A percentile compares a stretch with the other conserved stretches of the same genome.
Conservation (phyloP, 1,140 invertebrate genomes). For the Lepidotrigona ventralis region DNA sequence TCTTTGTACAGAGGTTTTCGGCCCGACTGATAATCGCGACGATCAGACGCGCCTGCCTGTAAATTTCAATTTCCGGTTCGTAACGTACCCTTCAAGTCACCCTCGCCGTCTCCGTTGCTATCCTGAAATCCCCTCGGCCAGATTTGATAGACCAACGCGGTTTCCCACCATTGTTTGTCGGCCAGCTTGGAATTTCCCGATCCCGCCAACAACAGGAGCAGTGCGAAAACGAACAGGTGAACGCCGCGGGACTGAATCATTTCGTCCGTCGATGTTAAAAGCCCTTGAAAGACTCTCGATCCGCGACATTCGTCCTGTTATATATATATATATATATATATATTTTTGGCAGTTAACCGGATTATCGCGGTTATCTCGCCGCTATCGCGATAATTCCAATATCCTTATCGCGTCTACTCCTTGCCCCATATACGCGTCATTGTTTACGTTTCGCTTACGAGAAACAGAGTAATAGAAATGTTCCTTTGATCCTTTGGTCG, state of each 20-base stretch:
- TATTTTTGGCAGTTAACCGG: slow-evolving; percentile 10
- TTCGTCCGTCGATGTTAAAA: not conserved
- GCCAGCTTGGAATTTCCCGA: not conserved
- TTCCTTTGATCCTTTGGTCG: not conserved
- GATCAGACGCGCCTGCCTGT: not conserved
- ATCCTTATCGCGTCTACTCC: slow-evolving; percentile 26
- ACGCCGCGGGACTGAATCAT: not conserved
- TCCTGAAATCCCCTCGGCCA: slow-evolving; percentile 88
- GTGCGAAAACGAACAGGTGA: slow-evolving; percentile 14
- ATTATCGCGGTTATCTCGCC: slow-evolving; percentile 31
- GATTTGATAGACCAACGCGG: slow-evolving; percentile 86
- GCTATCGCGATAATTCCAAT: not conserved
- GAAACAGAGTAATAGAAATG: not conserved
- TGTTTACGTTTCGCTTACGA: slow-evolving; percentile 4
- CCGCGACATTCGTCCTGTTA: not conserved
- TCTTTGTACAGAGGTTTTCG: no score
- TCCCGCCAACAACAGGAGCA: not conserved
- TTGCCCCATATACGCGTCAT: slow-evolving; percentile 2
- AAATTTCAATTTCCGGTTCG: not conserved
- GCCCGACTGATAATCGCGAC: no score
- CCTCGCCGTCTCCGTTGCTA: slow-evolving; percentile 86
- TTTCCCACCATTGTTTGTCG: slow-evolving; percentile 86
- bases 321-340: slow-evolving; percentile 45
- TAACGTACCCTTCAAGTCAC: slow-evolving; percentile 84
- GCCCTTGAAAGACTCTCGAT: no score